Evolutionary conservation across 2,888 invertebrate genomes (phyloP).

Genomic region (Clivina fossor): DNA sequence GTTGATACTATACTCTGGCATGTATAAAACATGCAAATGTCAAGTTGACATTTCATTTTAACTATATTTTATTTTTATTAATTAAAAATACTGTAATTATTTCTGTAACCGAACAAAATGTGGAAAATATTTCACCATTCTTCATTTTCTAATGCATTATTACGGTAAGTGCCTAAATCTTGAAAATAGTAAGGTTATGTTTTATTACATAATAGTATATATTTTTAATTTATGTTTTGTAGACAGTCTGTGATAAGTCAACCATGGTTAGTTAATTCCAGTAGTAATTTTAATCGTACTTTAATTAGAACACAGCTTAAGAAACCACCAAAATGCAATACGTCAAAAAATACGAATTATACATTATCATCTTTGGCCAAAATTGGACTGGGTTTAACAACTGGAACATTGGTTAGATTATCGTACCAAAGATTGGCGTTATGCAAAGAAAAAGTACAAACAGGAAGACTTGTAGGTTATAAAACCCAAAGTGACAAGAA

Average conservation of each 20-base stretch:
- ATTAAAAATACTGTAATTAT: slow-evolving; percentile 8
- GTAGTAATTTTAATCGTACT: slow-evolving; percentile 27
- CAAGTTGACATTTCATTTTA: slow-evolving; percentile 19
- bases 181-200: slow-evolving; percentile 9
- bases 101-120: slow-evolving; percentile 37
- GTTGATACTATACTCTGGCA: background rate
- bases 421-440: slow-evolving; percentile 42
- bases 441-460: slow-evolving; percentile 44
- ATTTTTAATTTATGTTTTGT: slow-evolving; percentile 18
- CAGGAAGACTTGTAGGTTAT: slow-evolving; percentile 49
- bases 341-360: slow-evolving; percentile 17
- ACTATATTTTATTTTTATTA: background rate
- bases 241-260: slow-evolving; percentile 27
- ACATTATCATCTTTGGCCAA: slow-evolving; percentile 37
- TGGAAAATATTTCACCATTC: slow-evolving; percentile 40
- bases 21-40: slow-evolving; percentile 4
- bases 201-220: slow-evolving; percentile 29
- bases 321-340: slow-evolving; percentile 19
- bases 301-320: slow-evolving; percentile 25
- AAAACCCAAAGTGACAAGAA: slow-evolving; percentile 53
- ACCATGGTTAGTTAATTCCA: slow-evolving; percentile 24
- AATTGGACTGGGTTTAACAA: slow-evolving; percentile 37
- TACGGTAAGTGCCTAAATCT: slow-evolving; percentile 16
- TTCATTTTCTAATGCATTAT: slow-evolving; percentile 16
- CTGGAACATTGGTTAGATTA: slow-evolving; percentile 36